Evolutionary conservation across 1,140 invertebrate genomes (phyloP).

Genomic region (Eurytemora carolleeae): DNA sequence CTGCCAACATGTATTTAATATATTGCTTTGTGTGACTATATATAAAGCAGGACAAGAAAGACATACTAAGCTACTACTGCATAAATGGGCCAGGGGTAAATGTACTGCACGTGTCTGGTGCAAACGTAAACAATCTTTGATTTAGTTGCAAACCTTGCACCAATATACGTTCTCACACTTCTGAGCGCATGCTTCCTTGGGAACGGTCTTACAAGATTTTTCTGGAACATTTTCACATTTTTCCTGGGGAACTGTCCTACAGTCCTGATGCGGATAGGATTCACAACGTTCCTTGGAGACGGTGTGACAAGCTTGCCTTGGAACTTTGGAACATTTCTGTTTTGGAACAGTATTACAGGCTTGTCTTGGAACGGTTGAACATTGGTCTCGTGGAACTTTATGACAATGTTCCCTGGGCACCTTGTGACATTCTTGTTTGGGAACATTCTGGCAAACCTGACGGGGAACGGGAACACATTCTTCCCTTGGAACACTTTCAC

Average conservation of each 20-base stretch:
- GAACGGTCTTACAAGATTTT: neutral
- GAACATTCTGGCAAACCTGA: slow-evolving; percentile 3
- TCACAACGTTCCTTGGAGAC: slow-evolving; percentile 5
- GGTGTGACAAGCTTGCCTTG: slow-evolving; percentile 3
- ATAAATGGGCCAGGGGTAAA: too few species aligned
- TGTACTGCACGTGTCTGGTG: too few species aligned
- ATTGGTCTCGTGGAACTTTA: slow-evolving; percentile 10
- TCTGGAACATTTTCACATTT: neutral
- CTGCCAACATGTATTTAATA: too few species aligned
- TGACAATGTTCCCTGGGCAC: slow-evolving; percentile 3
- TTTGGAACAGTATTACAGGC: slow-evolving; percentile 5
- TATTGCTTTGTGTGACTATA: too few species aligned
- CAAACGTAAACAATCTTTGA: too few species aligned
- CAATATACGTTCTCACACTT: slow-evolving; percentile 11
- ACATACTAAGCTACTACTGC: too few species aligned
- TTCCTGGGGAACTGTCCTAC: neutral
- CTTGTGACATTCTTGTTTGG: slow-evolving; percentile 9
- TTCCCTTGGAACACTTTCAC: slow-evolving; percentile 5
- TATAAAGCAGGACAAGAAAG: too few species aligned
- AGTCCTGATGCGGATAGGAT: neutral
- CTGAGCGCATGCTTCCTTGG: neutral
- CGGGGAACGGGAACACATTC: slow-evolving; percentile 6
- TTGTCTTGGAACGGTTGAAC: neutral
- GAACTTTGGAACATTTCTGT: neutral
- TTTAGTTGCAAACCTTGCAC: slow-evolving; percentile 16